Evolutionary conservation across 2,888 invertebrate genomes (phyloP).

Genomic region (Hypomecis punctinalis): DNA sequence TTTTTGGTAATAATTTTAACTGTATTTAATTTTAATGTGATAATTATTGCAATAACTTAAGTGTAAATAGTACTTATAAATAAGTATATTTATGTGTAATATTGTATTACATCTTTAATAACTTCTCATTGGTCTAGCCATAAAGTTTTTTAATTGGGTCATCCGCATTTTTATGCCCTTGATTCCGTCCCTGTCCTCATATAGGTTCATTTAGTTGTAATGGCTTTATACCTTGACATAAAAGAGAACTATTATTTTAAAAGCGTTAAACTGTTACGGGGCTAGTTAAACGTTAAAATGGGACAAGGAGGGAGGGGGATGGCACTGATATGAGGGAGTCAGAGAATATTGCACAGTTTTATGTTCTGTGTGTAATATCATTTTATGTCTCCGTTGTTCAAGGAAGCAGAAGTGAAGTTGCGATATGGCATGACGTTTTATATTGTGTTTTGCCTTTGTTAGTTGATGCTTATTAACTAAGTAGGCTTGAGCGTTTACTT

Average conservation of each 20-base stretch:
- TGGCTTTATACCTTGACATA: slow-evolving; percentile 35
- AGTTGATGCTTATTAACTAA: background rate
- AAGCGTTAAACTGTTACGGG: slow-evolving; percentile 28
- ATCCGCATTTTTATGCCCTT: background rate
- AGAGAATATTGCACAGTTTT: slow-evolving; percentile 23
- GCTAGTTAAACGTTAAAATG: slow-evolving; percentile 30
- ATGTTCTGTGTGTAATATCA: slow-evolving; percentile 27
- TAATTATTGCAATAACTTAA: too few relatives aligned
- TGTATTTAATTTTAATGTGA: too few relatives aligned
- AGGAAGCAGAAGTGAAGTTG: slow-evolving; percentile 18
- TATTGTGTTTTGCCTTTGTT: slow-evolving; percentile 4
- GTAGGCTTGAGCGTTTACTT: background rate
- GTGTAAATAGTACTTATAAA: too few relatives aligned
- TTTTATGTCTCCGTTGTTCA: slow-evolving; percentile 20
- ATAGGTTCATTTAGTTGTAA: slow-evolving; percentile 41
- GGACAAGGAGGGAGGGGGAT: slow-evolving; percentile 4
- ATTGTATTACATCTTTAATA: too few relatives aligned
- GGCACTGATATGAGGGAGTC: slow-evolving; percentile 18
- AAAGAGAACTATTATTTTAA: slow-evolving; percentile 40
- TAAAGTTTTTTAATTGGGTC: background rate
- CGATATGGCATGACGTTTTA: slow-evolving; percentile 10
- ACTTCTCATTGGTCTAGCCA: too few relatives aligned
- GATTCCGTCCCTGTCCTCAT: slow-evolving; percentile 18
- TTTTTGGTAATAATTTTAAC: too few relatives aligned
- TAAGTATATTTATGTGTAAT: too few relatives aligned